Evolutionary conservation across 2,888 invertebrate genomes (phyloP), one percentile per base, ranked within the genome.

Genomic region (Hyles lineata): DNA sequence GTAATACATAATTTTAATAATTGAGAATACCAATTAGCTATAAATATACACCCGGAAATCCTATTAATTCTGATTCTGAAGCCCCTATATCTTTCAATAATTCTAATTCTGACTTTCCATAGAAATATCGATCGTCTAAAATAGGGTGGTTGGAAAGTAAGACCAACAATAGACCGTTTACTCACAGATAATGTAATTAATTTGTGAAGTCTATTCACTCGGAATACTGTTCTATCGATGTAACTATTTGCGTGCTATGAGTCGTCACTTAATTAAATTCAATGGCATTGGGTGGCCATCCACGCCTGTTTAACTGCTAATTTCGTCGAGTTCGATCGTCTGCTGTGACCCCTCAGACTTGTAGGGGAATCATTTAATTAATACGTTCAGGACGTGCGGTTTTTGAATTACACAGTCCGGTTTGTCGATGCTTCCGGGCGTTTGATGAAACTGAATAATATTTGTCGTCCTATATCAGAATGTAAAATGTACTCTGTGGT

Each of bases 231-330:
- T 32, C 29, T 19, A 50, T 17, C 21, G 43, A 63, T 63, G 21
- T 67, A 67, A 43, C 6, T 50, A 50, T 43, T 79, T 76, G 75
- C 75, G 25, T 74, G 72, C 75, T 71, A 76, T 77, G 79, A 80
- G 80, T 82, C 80, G 78, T 80, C 82, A 82, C 81, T 86, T 83
- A 86, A 87, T 87, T 87, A 88, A 87, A 86, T 84, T 83, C 81
- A 77, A 73, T 76, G 75, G 80, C 80, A 79, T 79, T 76, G 78
- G 77, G 77, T 72, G 80, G 80, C 80, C 77, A 77, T 43, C 76
- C 80, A 78, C 80, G 81, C 80, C 86, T 81, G 80, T 83, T 85
- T 80, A 83, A 83, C 84, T 82, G 81, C 84, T 84, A 86, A 86
- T 85, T 87, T 82, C 76, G 77, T 80, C 70, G 72, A 78, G 43